phyloP scores from a whole-genome alignment of 2,888 invertebrate genomes.

The Nezara viridula region DNA sequence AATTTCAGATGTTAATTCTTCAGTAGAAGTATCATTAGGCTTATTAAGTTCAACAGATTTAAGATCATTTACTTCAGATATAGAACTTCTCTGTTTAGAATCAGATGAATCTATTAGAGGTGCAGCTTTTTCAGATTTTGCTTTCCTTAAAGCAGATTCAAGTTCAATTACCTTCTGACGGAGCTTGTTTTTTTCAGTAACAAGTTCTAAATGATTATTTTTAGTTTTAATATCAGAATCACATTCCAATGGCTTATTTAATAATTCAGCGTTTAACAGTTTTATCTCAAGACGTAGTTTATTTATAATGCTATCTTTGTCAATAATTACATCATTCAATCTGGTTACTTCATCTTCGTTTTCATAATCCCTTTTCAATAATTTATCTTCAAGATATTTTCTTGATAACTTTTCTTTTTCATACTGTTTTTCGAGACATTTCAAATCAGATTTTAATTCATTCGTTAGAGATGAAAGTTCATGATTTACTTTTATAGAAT shows the following conservation, averaged over 20 bases:
- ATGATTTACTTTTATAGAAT: conserved; percentile 54
- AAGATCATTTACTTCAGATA: not conserved
- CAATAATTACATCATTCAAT: conserved; percentile 58
- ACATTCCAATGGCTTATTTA: conserved; percentile 51
- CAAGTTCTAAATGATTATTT: conserved; percentile 59
- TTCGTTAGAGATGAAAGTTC: conserved; percentile 57
- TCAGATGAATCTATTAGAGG: not conserved
- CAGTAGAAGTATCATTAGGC: conserved; percentile 31
- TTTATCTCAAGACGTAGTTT: conserved; percentile 51
- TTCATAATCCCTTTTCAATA: conserved; percentile 62
- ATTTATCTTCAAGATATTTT: conserved; percentile 59
- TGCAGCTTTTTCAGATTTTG: not conserved
- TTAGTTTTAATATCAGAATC: conserved; percentile 40
- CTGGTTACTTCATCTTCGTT: conserved; percentile 61
- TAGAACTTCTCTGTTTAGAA: not conserved
- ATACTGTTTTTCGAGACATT: conserved; percentile 62
- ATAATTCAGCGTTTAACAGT: conserved; percentile 50
- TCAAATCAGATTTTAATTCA: conserved; percentile 59
- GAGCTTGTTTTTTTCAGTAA: conserved; percentile 58
- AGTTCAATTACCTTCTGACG: conserved; percentile 55
- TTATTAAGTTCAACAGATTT: not conserved
- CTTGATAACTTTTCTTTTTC: conserved; percentile 62
- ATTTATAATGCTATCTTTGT: conserved; percentile 58
- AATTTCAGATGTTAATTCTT: conserved; percentile 7
- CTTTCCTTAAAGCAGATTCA: not conserved